A percentile compares a stretch with the other conserved stretches of the same genome.
phyloP scores from a whole-genome alignment of 2,113 vertebrate genomes.

The Gobio gobio region DNA sequence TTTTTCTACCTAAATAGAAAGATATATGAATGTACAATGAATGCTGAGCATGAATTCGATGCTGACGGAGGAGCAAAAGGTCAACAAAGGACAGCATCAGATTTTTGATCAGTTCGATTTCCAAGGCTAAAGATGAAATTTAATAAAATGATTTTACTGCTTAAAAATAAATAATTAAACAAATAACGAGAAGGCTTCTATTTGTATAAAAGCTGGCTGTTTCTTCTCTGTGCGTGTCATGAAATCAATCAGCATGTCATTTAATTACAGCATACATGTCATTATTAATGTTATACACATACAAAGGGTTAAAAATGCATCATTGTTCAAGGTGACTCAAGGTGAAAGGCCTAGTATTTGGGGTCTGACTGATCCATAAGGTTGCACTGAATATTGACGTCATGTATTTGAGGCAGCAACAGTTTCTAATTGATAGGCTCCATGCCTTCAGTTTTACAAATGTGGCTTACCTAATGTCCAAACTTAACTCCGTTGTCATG shows the following conservation, averaged over 20 bases:
- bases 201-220: background rate
- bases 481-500: background rate
- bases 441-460: constrained; percentile 23
- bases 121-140: background rate
- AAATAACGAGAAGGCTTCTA: background rate
- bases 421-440: constrained; percentile 56
- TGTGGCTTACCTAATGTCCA: background rate
- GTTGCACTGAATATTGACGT: constrained; percentile 53
- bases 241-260: background rate
- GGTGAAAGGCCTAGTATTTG: constrained; percentile 76
- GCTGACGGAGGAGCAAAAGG: background rate
- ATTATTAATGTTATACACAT: constrained; percentile 3
- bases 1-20: background rate
- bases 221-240: background rate
- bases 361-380: constrained; percentile 53
- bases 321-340: constrained; percentile 90
- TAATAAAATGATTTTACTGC: background rate
- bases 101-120: background rate
- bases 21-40: background rate
- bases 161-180: background rate
- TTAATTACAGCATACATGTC: background rate
- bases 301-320: constrained; percentile 91
- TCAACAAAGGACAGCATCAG: constrained; percentile 16
- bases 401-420: constrained; percentile 62
- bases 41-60: background rate